Percentiles rank a stretch among this genome's conserved stretches.
Evolutionary conservation across 2,113 vertebrate genomes (phyloP).

Genomic region (Gulo gulo): DNA sequence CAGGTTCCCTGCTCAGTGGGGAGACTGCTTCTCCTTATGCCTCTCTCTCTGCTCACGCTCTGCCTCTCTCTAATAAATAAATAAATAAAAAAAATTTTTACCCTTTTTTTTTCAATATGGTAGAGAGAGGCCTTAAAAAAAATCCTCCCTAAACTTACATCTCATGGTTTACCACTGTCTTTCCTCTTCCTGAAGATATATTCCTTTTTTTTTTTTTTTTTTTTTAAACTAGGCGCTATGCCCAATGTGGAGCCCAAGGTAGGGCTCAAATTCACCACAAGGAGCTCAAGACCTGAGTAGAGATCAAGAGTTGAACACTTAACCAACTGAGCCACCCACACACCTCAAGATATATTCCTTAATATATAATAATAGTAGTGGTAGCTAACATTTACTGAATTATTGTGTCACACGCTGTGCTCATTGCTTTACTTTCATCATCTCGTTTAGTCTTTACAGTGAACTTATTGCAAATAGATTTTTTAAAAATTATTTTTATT

Average conservation of each 20-base stretch:
- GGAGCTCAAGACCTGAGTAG: not conserved
- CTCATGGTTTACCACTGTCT: not conserved
- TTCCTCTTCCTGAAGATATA: not conserved
- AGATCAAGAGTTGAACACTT: not conserved
- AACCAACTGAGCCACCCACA: not conserved
- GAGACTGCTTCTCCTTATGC: no score
- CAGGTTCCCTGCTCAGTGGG: no score
- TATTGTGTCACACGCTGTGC: not conserved
- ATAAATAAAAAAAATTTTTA: no score
- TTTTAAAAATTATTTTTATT: not conserved
- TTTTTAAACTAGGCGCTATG: no score
- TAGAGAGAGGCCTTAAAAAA: not conserved
- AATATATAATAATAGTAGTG: not conserved
- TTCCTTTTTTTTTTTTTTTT: not conserved
- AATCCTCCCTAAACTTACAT: not conserved
- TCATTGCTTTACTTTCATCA: not conserved
- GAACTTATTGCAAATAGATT: not conserved
- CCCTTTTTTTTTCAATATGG: not conserved
- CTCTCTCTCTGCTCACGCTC: no score
- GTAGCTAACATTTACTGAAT: not conserved
- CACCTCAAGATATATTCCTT: not conserved
- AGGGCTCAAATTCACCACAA: not conserved
- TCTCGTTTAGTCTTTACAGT: not conserved
- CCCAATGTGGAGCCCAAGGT: no score
- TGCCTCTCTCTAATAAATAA: no score